Percentiles rank a stretch among this genome's conserved stretches.
phyloP scores from a whole-genome alignment of 2,888 invertebrate genomes.

The Apamea anceps region DNA sequence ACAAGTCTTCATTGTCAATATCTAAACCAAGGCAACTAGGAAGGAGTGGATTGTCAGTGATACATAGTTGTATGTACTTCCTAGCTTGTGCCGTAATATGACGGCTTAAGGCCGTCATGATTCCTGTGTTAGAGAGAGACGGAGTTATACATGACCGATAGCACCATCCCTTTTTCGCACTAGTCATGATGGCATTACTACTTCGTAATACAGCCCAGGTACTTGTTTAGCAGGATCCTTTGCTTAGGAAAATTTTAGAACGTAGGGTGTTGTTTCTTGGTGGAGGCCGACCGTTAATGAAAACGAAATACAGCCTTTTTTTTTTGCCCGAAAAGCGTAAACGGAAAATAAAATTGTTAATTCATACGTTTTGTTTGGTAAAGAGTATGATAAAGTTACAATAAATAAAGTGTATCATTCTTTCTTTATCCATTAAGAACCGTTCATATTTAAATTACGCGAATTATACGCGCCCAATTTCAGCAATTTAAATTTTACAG shows the following conservation, averaged over 20 bases:
- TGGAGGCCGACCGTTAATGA: neutral
- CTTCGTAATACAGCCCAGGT: neutral
- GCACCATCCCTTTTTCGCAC: neutral
- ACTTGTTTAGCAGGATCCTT: slow-evolving; percentile 3
- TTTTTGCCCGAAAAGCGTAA: neutral
- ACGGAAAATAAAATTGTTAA: neutral
- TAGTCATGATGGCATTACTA: neutral
- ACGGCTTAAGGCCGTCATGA: too few species aligned
- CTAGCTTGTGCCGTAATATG: neutral
- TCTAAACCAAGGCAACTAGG: slow-evolving; percentile 51
- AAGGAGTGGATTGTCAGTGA: slow-evolving; percentile 20
- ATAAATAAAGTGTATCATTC: too few species aligned
- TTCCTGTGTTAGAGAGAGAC: neutral
- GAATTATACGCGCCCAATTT: neutral
- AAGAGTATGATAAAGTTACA: too few species aligned
- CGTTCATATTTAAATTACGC: too few species aligned
- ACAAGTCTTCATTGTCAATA: slow-evolving; percentile 32
- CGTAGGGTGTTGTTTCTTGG: neutral
- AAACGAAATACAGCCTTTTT: neutral
- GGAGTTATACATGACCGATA: neutral
- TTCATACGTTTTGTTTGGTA: too few species aligned
- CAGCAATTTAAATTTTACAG: neutral
- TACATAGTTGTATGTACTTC: slow-evolving; percentile 9
- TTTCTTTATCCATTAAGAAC: too few species aligned
- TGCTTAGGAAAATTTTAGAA: slow-evolving; percentile 12